A percentile compares a stretch with the other conserved stretches of the same genome.
Conservation (phyloP, 1,140 invertebrate species). For the Diabrotica virgifera region DNA sequence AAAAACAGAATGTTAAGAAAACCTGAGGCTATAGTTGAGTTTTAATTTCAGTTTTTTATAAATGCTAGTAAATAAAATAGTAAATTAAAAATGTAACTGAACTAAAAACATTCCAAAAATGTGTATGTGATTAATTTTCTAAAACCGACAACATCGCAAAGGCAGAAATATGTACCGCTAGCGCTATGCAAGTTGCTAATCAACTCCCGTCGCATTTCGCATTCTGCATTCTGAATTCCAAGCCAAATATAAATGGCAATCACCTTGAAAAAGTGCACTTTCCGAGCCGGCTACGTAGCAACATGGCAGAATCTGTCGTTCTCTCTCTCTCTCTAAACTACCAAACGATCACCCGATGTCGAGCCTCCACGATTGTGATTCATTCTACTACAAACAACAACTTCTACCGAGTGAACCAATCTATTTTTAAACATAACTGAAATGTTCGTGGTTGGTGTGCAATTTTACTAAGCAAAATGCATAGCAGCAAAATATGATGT, state of each 20-base stretch:
- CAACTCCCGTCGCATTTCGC: neutral
- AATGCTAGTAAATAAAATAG: too few species aligned
- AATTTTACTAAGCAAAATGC: too few species aligned
- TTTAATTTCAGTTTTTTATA: too few species aligned
- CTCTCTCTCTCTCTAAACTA: neutral
- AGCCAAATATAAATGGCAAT: slow-evolving; percentile 20
- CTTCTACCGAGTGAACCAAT: neutral
- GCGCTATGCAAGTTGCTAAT: neutral
- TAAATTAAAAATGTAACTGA: too few species aligned
- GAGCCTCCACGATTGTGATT: neutral
- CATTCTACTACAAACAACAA: neutral
- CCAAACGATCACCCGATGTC: neutral
- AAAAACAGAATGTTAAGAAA: too few species aligned
- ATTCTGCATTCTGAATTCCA: slow-evolving; percentile 3
- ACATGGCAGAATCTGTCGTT: neutral
- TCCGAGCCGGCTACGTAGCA: slow-evolving; percentile 2
- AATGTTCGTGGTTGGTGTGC: too few species aligned
- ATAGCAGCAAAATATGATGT: too few species aligned
- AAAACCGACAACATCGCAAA: neutral
- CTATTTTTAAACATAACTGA: too few species aligned
- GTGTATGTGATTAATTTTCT: too few species aligned
- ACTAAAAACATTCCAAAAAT: too few species aligned
- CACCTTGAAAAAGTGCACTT: slow-evolving; percentile 17
- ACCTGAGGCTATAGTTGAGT: too few species aligned
- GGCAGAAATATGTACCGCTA: neutral